A percentile compares a stretch with the other conserved stretches of the same genome.
Evolutionary conservation across 1,140 invertebrate species (phyloP).

Genomic region (Papilio dardanus): DNA sequence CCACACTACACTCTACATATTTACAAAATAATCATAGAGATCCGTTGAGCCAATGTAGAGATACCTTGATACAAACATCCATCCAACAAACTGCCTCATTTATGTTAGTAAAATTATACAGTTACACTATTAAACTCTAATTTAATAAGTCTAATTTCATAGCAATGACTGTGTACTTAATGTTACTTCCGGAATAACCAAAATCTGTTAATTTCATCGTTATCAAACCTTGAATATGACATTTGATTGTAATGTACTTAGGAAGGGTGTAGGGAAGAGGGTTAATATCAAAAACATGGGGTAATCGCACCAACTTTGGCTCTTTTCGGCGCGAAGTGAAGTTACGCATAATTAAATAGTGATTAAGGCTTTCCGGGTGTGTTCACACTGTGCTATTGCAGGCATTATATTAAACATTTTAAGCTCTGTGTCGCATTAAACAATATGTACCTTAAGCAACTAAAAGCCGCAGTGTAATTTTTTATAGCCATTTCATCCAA

Average conservation of each 20-base stretch:
- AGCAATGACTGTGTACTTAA: not conserved
- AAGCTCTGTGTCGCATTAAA: not conserved
- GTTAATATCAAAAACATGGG: constrained; percentile 59
- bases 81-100: too few species aligned
- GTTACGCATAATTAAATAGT: constrained; percentile 73
- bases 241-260: constrained; percentile 51
- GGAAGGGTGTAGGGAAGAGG: constrained; percentile 37
- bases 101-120: too few species aligned
- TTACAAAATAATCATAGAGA: too few species aligned
- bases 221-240: constrained; percentile 50
- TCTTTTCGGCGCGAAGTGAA: constrained; percentile 56
- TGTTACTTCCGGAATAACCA: not conserved
- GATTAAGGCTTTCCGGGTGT: constrained; percentile 53
- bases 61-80: too few species aligned
- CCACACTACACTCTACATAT: too few species aligned
- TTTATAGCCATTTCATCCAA: not conserved
- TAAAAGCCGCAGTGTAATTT: too few species aligned
- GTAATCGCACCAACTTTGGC: constrained; percentile 55
- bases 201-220: constrained; percentile 11
- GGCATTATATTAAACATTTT: not conserved
- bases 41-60: too few species aligned
- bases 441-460: not conserved
- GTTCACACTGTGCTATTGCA: constrained; percentile 39
- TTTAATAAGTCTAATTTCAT: too few species aligned
- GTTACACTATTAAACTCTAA: not conserved